phyloP scores from a whole-genome alignment of 2,888 invertebrate species.

The Parascotia fuliginaria region DNA sequence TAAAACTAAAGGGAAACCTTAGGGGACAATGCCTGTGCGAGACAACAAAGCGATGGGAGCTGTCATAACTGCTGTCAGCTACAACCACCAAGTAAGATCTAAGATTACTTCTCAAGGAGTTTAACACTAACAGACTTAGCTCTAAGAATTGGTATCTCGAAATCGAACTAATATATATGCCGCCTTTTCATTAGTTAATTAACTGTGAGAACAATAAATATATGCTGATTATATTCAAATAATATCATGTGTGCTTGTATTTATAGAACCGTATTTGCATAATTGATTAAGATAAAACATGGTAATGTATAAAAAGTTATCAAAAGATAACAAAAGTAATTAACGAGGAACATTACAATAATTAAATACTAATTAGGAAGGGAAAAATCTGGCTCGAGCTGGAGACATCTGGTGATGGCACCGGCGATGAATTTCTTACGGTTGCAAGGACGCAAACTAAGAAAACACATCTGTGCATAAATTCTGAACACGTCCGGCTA shows the following conservation, averaged over 20 bases:
- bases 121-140: constrained; percentile 33
- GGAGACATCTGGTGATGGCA: constrained; percentile 55
- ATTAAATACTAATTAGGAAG: constrained; percentile 35
- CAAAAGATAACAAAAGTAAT: background rate
- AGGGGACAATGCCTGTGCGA: constrained; percentile 62
- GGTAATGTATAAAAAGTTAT: background rate
- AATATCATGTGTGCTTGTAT: too few species aligned
- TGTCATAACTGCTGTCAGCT: constrained; percentile 69
- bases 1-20: constrained; percentile 71
- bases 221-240: background rate
- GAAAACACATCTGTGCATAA: constrained; percentile 74
- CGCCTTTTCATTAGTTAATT: background rate
- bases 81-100: constrained; percentile 60
- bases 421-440: constrained; percentile 52
- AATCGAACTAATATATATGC: constrained; percentile 13
- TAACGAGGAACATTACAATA: constrained; percentile 13
- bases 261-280: too few species aligned
- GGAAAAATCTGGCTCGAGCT: constrained; percentile 31
- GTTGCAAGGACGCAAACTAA: constrained; percentile 63
- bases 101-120: constrained; percentile 60
- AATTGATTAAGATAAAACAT: too few species aligned
- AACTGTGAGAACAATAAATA: constrained; percentile 3
- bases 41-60: constrained; percentile 68
- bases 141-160: constrained; percentile 6
- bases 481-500: constrained; percentile 78